Percentiles rank a stretch among this genome's conserved stretches.
Conservation (phyloP, 2,888 invertebrate species). For the Dasysyrphus albostriatus region DNA sequence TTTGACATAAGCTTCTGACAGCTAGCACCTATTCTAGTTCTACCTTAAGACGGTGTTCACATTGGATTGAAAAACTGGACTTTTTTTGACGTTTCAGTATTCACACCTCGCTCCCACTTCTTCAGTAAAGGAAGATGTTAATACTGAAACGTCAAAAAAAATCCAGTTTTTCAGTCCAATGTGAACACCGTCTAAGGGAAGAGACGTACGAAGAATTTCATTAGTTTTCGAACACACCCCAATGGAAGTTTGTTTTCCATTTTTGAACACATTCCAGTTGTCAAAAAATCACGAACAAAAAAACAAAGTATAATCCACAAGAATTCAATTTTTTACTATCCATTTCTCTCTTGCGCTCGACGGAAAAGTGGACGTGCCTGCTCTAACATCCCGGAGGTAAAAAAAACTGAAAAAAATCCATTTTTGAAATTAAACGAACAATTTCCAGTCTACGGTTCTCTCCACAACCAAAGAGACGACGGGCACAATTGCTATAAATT, state of each 20-base stretch:
- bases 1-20: too few species aligned
- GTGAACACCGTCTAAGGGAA: too few species aligned
- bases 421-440: constrained; percentile 73
- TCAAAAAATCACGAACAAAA: constrained; percentile 54
- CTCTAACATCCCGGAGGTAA: constrained; percentile 56
- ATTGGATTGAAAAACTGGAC: too few species aligned
- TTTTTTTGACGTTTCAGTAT: too few species aligned
- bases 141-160: too few species aligned
- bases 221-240: constrained; percentile 22
- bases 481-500: constrained; percentile 12
- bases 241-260: constrained; percentile 44
- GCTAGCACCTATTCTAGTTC: too few species aligned
- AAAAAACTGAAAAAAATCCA: constrained; percentile 64
- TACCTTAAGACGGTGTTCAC: too few species aligned
- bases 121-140: too few species aligned
- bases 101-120: too few species aligned
- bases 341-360: constrained; percentile 62
- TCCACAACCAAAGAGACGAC: constrained; percentile 48
- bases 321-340: constrained; percentile 45
- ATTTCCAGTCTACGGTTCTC: constrained; percentile 72
- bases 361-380: constrained; percentile 60
- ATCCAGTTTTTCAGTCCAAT: too few species aligned
- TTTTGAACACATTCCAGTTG: constrained; percentile 44
- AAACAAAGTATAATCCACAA: constrained; percentile 45
- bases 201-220: too few species aligned